A percentile compares a stretch with the other conserved stretches of the same genome.
Evolutionary conservation across 1,140 invertebrate genomes (phyloP).

Genomic region (Hormaphis cornu): DNA sequence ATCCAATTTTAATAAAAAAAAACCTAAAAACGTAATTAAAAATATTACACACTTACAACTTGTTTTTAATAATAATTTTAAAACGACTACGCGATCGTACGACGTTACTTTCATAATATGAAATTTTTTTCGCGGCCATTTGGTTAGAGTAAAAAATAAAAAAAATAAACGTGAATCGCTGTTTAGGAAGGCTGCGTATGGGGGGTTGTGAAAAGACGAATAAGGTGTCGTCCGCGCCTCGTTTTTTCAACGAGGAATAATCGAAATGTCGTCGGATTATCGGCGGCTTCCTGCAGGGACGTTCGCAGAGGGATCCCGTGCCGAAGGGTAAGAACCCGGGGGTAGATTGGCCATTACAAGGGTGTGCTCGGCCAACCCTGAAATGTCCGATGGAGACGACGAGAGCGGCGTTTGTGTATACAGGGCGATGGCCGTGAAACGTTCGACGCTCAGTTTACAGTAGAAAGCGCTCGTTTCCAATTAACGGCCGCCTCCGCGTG

Average conservation of each 20-base stretch:
- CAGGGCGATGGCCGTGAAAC: not conserved
- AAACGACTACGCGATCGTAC: too few species aligned
- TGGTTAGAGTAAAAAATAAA: too few species aligned
- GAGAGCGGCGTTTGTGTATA: not conserved
- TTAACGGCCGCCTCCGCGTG: not conserved
- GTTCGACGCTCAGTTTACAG: slow-evolving; percentile 18
- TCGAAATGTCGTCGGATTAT: slow-evolving; percentile 20
- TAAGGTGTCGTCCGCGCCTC: not conserved
- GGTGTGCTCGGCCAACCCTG: slow-evolving; percentile 21
- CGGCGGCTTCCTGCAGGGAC: not conserved
- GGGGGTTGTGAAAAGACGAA: too few species aligned
- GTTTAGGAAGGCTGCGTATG: too few species aligned
- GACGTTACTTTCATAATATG: too few species aligned
- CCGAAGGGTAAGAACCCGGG: slow-evolving; percentile 19
- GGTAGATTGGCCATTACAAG: slow-evolving; percentile 24
- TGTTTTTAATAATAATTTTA: too few species aligned
- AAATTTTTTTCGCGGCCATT: too few species aligned
- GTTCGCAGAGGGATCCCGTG: not conserved
- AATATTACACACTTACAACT: too few species aligned
- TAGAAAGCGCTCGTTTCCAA: slow-evolving; percentile 16
- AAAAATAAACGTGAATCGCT: too few species aligned
- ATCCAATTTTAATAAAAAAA: too few species aligned
- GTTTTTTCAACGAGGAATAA: not conserved
- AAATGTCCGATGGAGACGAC: slow-evolving; percentile 24
- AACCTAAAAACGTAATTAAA: too few species aligned